Conservation (phyloP, 2,888 invertebrate species). For the Melanophora roralis region DNA sequence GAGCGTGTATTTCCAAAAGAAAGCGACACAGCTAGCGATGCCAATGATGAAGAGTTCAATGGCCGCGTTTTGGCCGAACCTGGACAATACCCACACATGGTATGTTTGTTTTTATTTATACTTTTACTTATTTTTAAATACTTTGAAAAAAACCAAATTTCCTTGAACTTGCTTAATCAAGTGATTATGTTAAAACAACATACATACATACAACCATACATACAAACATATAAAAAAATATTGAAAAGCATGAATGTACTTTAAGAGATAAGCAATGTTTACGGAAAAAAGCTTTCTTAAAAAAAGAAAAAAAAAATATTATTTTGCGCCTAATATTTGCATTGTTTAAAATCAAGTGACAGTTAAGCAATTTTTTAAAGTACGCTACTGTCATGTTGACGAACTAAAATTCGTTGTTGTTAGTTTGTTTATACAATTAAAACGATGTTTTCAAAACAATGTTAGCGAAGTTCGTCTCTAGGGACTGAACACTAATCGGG, state of each 20-base stretch:
- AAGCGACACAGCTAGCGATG: constrained; percentile 67
- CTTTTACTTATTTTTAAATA: background rate
- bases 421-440: no score
- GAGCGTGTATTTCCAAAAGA: constrained; percentile 71
- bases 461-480: no score
- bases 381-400: no score
- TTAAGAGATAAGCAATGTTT: background rate
- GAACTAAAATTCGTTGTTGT: no score
- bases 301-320: no score
- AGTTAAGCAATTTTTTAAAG: no score
- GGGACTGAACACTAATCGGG: no score
- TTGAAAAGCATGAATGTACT: background rate
- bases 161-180: constrained; percentile 11
- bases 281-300: background rate
- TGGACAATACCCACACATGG: constrained; percentile 76
- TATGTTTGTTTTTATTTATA: constrained; percentile 52
- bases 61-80: constrained; percentile 72
- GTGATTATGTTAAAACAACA: background rate
- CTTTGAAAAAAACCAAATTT: background rate
- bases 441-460: no score
- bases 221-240: background rate
- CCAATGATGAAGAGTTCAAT: constrained; percentile 71
- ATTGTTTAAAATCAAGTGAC: background rate
- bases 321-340: background rate
- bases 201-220: no score